Conservation (phyloP, 2,888 invertebrate species). For the Microdon myrmicae region DNA sequence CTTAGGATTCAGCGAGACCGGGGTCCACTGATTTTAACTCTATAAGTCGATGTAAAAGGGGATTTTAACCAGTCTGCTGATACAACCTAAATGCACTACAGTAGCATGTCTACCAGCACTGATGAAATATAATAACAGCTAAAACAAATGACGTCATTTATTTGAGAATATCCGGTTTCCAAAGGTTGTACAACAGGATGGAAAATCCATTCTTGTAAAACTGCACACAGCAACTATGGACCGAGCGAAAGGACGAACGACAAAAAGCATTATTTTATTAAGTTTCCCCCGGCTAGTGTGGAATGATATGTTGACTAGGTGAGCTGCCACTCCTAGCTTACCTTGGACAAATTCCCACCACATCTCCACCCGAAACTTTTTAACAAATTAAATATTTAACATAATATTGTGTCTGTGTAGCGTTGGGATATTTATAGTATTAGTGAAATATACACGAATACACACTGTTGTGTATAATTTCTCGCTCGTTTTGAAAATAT, state of each 20-base stretch:
- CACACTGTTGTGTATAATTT: slow-evolving; percentile 1
- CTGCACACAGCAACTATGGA: not conserved
- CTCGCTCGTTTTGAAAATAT: slow-evolving; percentile 3
- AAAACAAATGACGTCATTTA: slow-evolving; percentile 46
- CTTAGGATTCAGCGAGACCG: slow-evolving; percentile 13
- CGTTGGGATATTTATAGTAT: slow-evolving; percentile 45
- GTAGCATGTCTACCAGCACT: slow-evolving; percentile 12
- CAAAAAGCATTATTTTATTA: slow-evolving; percentile 31
- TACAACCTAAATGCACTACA: too few species aligned
- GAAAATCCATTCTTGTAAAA: slow-evolving; percentile 8
- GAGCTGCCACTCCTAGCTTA: slow-evolving; percentile 16
- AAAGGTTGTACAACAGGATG: not conserved
- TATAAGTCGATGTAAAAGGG: too few species aligned
- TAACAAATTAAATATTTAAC: slow-evolving; percentile 51
- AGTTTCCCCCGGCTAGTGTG: slow-evolving; percentile 34
- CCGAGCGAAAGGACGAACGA: too few species aligned
- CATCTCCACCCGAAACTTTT: slow-evolving; percentile 26
- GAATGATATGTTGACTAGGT: slow-evolving; percentile 24
- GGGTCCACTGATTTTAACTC: too few species aligned
- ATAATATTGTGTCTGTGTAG: slow-evolving; percentile 41
- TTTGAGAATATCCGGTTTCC: slow-evolving; percentile 20
- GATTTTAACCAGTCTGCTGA: too few species aligned
- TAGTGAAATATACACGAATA: not conserved
- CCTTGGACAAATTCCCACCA: slow-evolving; percentile 31
- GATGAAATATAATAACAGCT: slow-evolving; percentile 46